phyloP scores from a whole-genome alignment of 2,888 invertebrate genomes.

The Horisme vitalbata region DNA sequence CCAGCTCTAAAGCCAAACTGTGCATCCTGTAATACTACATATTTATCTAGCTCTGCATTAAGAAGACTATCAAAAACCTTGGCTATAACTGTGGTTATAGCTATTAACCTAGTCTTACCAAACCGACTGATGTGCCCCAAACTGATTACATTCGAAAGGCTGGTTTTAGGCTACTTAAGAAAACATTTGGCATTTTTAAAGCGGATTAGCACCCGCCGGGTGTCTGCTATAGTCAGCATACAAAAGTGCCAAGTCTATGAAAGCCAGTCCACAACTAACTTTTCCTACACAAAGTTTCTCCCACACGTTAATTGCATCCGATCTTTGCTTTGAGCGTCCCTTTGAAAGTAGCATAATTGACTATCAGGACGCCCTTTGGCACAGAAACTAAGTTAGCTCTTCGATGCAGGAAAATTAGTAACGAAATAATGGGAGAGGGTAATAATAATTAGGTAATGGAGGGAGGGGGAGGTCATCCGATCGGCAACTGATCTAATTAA shows the following conservation, averaged over 20 bases:
- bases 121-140: too few relatives aligned
- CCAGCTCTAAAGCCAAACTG: too few relatives aligned
- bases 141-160: too few relatives aligned
- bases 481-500: conserved; percentile 67
- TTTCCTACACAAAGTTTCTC: conserved; percentile 53
- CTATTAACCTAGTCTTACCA: too few relatives aligned
- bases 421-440: conserved; percentile 74
- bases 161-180: too few relatives aligned
- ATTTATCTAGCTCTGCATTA: too few relatives aligned
- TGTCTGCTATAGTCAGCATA: too few relatives aligned
- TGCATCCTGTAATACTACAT: too few relatives aligned
- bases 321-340: conserved; percentile 62
- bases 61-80: too few relatives aligned
- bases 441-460: conserved; percentile 71
- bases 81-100: too few relatives aligned
- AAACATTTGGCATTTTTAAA: too few relatives aligned
- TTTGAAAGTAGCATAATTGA: conserved; percentile 75
- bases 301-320: conserved; percentile 71
- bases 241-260: conserved; percentile 2
- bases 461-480: conserved; percentile 64
- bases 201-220: too few relatives aligned
- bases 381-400: conserved; percentile 73
- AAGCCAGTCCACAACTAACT: conserved; percentile 23
- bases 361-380: conserved; percentile 78
- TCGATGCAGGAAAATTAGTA: conserved; percentile 79